A percentile compares a stretch with the other conserved stretches of the same genome.
phyloP scores from a whole-genome alignment of 1,140 invertebrate genomes.

The Drosophila navojoa region DNA sequence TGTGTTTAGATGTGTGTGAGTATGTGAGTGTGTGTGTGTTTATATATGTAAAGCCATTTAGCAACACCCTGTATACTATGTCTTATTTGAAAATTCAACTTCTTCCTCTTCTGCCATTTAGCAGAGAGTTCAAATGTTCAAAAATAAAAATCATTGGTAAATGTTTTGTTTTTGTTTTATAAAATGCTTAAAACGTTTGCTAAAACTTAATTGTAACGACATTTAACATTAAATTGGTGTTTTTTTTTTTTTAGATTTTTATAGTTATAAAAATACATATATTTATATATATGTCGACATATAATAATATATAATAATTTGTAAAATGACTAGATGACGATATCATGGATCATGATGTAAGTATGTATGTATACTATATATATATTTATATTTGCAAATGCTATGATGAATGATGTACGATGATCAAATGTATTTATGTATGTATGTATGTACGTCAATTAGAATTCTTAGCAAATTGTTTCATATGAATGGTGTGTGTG shows the following conservation, averaged over 20 bases:
- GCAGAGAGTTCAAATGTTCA: constrained; percentile 35
- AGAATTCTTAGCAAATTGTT: constrained; percentile 32
- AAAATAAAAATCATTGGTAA: constrained; percentile 27
- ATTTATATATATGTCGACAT: constrained; percentile 28
- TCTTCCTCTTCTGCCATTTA: constrained; percentile 21
- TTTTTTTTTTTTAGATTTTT: constrained; percentile 30
- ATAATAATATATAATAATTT: constrained; percentile 23
- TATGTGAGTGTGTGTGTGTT: constrained; percentile 21
- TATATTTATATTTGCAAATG: constrained; percentile 46
- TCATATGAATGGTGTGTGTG: constrained; percentile 26
- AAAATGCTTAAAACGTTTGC: constrained; percentile 60
- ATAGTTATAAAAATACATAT: constrained; percentile 75
- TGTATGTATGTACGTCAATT: constrained; percentile 43
- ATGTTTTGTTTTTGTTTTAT: constrained; percentile 36
- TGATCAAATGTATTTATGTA: constrained; percentile 22
- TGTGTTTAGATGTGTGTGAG: constrained; percentile 18
- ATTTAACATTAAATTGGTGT: constrained; percentile 81
- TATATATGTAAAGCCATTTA: constrained; percentile 59
- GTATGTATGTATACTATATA: constrained; percentile 43
- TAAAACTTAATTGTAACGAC: constrained; percentile 81
- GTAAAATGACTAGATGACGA: constrained; percentile 52
- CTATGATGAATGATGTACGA: constrained; percentile 61
- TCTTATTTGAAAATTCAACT: constrained; percentile 64
- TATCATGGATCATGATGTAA: constrained; percentile 43
- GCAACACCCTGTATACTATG: constrained; percentile 76